Conservation (phyloP, 2,888 invertebrate genomes). For the Trisateles emortualis region DNA sequence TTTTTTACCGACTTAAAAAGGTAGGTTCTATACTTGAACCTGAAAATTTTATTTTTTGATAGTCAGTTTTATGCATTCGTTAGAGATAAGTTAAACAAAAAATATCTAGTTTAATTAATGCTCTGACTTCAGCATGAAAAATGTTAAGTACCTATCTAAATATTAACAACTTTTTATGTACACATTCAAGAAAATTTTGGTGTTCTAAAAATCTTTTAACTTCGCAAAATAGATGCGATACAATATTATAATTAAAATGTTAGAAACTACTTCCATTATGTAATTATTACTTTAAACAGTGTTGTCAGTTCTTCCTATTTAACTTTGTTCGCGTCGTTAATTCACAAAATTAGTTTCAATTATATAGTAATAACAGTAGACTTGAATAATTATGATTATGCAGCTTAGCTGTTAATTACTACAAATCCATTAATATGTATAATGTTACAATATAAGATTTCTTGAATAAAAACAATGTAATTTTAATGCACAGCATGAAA, state of each 20-base stretch:
- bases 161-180: too few species aligned
- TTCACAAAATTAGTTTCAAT: conserved; percentile 35
- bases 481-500: neutral
- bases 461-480: neutral
- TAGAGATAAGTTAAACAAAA: too few species aligned
- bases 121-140: too few species aligned
- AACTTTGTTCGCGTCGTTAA: conserved; percentile 38
- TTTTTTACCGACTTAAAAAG: too few species aligned
- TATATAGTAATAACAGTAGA: conserved; percentile 8
- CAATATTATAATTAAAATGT: neutral
- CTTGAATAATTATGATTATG: conserved; percentile 10
- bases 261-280: conserved; percentile 13
- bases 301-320: conserved; percentile 5
- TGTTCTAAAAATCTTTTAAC: too few species aligned
- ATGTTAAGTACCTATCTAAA: too few species aligned
- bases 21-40: too few species aligned
- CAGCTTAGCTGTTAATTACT: conserved; percentile 4
- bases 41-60: too few species aligned
- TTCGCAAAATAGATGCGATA: too few species aligned
- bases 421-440: conserved; percentile 3
- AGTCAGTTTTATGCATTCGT: too few species aligned
- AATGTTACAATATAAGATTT: neutral
- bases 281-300: conserved; percentile 14
- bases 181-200: too few species aligned
- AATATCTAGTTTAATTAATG: too few species aligned